Conservation (phyloP, 2,888 invertebrate species). For the Pseudoips prasinana region DNA sequence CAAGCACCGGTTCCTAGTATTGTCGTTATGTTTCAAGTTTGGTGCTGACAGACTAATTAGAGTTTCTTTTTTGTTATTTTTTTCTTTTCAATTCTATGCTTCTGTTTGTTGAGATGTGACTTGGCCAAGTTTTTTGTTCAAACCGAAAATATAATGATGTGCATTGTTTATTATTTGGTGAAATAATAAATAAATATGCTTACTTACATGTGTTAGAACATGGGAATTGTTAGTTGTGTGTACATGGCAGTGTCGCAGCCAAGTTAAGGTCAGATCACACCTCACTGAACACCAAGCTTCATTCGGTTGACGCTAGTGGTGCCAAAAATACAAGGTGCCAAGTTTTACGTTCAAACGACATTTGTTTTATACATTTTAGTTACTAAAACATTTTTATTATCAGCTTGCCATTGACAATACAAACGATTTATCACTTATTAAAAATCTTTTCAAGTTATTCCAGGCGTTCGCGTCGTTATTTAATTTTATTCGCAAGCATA, state of each 20-base stretch:
- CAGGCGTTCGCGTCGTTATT: conserved; percentile 12
- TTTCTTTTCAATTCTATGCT: conserved; percentile 32
- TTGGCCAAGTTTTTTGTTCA: background rate
- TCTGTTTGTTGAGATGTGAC: conserved; percentile 15
- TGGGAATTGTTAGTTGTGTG: too few relatives aligned
- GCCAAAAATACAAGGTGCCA: conserved; percentile 75
- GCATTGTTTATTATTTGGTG: conserved; percentile 10
- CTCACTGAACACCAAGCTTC: conserved; percentile 8
- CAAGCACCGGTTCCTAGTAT: conserved; percentile 61
- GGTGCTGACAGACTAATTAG: conserved; percentile 53
- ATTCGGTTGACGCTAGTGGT: conserved; percentile 61
- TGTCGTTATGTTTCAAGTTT: conserved; percentile 39
- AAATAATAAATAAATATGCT: conserved; percentile 5
- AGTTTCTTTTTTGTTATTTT: conserved; percentile 24
- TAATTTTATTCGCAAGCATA: conserved; percentile 1
- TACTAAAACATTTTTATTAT: conserved; percentile 14
- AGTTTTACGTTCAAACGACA: conserved; percentile 32
- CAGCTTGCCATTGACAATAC: conserved; percentile 24
- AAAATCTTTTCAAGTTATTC: conserved; percentile 3
- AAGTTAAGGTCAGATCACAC: conserved; percentile 5
- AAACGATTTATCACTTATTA: conserved; percentile 9
- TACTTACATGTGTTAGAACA: too few relatives aligned
- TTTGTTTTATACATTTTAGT: conserved; percentile 5
- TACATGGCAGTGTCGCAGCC: conserved; percentile 3
- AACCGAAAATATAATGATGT: background rate